These are phyloP conservation scores for Amblyopsis hoosieri DNA, from an alignment of 2,797 vertebrate species.

Conservation along the genomic window DNA sequence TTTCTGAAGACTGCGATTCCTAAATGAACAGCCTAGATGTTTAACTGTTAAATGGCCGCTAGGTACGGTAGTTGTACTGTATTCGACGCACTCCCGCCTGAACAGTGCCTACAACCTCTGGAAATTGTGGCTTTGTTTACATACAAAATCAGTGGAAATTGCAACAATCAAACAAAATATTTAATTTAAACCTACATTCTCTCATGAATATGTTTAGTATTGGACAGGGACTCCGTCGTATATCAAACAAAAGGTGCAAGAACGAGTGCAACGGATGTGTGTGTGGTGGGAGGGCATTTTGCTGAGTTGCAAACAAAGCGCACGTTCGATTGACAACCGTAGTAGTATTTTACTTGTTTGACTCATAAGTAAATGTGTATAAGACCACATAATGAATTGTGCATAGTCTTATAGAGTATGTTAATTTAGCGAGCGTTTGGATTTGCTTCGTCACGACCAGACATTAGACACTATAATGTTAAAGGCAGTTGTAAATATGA, in stretches of 20 bases:
- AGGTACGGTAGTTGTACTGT: no score
- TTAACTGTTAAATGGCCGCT: conserved; percentile 14
- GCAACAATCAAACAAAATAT: background rate
- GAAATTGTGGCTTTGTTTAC: conserved; percentile 24
- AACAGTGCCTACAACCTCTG: conserved; percentile 27
- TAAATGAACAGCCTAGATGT: background rate
- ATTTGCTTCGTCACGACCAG: background rate
- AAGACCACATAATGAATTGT: no score
- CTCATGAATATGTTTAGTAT: conserved; percentile 23
- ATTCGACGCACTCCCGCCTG: no score
- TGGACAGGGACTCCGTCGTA: background rate
- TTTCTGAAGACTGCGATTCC: no score
- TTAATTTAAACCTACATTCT: conserved; percentile 38
- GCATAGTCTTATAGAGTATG: no score
- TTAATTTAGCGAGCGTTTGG: background rate
- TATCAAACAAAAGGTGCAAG: conserved; percentile 74
- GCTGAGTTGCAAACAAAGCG: conserved; percentile 67
- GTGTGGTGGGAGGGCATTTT: conserved; percentile 55
- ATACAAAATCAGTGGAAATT: fast-evolving
- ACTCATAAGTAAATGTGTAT: no score
- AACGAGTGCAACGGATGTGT: conserved; percentile 50
- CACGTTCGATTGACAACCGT: background rate
- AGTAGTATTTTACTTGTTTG: background rate
- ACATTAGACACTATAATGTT: background rate
- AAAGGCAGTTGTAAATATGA: conserved; percentile 15